Evolutionary conservation across 2,797 vertebrate genomes (phyloP), one percentile per base, ranked within the genome.

Genomic region (Menidia menidia): DNA sequence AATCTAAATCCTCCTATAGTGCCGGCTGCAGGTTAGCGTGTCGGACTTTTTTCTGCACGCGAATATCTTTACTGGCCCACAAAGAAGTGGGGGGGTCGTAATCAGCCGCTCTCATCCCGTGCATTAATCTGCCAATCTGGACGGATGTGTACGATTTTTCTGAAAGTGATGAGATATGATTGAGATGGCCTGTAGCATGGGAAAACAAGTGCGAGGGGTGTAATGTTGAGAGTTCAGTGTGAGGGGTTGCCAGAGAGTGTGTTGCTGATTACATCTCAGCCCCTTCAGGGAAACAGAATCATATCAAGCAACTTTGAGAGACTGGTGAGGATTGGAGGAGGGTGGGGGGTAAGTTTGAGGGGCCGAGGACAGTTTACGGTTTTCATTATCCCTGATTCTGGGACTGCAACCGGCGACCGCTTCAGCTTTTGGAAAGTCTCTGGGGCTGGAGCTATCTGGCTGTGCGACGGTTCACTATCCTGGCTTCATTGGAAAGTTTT

Each of bases 1-100:
- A 89, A 90, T 92, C 76, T 80, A 71, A 92, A 93, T 93, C 81
- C 88, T 72, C 60, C 73, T 84, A 62, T 77, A 85, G 91, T 75
- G 32, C 68, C 33, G 89, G 80, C 65, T 56, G 75, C 69, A 60
- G 78, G 43, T 92, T 81, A 76, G 85, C 82, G 81, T 68, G 75
- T 67, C 80, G 63, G 81, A 84, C 77, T 77, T 66, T 90, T 66
- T 73, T 80, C 68, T 88, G 80, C 84, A 42, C 19, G 80, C 56
- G 60, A 83, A 78, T 93, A 76, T 77, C 85, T 85, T 87, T 92
- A 91, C 84, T 85, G 88, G 83, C 62, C 80, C 78, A 63, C 80
- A 72, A 84, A 92, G 70, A 75, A 78, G 84, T 51, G 54, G 55
- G 59, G 59, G 62, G 60, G 25, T 81, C 47, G 71, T 85, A 89